These are phyloP conservation scores for Aporophyla nigra DNA, from an alignment of 2,888 invertebrate genomes.

Conservation along the genomic window DNA sequence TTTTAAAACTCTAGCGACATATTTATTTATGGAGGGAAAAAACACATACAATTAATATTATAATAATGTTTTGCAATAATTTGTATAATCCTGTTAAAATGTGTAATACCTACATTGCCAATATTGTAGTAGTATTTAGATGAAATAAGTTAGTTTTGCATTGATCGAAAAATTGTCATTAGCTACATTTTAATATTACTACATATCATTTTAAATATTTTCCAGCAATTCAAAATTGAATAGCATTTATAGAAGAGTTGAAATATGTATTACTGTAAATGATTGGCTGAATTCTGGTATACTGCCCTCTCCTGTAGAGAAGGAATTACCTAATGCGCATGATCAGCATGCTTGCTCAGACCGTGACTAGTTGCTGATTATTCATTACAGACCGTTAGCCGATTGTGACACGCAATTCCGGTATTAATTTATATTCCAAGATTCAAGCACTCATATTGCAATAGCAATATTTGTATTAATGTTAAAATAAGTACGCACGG, in stretches of 20 bases:
- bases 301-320: background rate
- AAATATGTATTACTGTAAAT: constrained; percentile 4
- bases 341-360: background rate
- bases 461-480: background rate
- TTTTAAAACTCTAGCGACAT: too few species aligned
- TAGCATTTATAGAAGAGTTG: constrained; percentile 3
- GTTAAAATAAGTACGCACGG: background rate
- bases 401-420: background rate
- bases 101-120: background rate
- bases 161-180: background rate
- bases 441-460: background rate
- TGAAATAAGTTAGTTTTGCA: background rate
- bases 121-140: constrained; percentile 5
- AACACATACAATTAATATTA: background rate
- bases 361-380: background rate
- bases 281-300: background rate
- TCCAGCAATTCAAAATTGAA: background rate
- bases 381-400: background rate
- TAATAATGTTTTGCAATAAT: background rate
- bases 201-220: background rate
- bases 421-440: background rate
- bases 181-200: background rate
- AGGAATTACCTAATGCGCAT: background rate
- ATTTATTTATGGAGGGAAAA: too few species aligned
- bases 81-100: background rate